A percentile compares a stretch with the other conserved stretches of the same genome.
Conservation (phyloP, 2,888 invertebrate genomes). For the Candidula unifasciata region DNA sequence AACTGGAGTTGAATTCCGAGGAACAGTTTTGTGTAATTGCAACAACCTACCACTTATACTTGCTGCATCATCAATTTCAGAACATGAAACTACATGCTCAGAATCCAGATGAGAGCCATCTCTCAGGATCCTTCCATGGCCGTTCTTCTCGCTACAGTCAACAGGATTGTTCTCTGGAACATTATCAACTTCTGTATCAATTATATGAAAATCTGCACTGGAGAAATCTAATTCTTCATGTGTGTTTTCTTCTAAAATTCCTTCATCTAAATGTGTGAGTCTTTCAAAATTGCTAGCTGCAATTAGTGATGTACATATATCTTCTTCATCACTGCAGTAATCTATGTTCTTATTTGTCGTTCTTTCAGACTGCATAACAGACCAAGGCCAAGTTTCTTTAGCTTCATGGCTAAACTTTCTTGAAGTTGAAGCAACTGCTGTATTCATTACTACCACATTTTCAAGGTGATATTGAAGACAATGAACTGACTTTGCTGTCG, state of each 20-base stretch:
- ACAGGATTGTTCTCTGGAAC: too few relatives aligned
- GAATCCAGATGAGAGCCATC: neutral
- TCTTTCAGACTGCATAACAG: neutral
- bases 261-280: conserved; percentile 57
- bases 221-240: neutral
- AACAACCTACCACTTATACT: too few relatives aligned
- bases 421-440: neutral
- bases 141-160: neutral
- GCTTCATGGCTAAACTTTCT: neutral
- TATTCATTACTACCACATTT: neutral
- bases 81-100: neutral
- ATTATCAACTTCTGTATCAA: neutral
- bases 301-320: conserved; percentile 58
- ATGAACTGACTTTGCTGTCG: neutral
- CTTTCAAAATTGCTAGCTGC: conserved; percentile 69
- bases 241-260: conserved; percentile 41
- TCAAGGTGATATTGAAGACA: neutral
- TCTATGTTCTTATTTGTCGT: neutral
- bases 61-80: neutral
- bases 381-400: neutral
- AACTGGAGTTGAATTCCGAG: conserved; percentile 24
- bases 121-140: neutral
- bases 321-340: conserved; percentile 22
- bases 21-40: neutral
- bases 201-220: conserved; percentile 4